Conservation (phyloP, 2,113 vertebrate species). For the Corythornis madagascariensis region DNA sequence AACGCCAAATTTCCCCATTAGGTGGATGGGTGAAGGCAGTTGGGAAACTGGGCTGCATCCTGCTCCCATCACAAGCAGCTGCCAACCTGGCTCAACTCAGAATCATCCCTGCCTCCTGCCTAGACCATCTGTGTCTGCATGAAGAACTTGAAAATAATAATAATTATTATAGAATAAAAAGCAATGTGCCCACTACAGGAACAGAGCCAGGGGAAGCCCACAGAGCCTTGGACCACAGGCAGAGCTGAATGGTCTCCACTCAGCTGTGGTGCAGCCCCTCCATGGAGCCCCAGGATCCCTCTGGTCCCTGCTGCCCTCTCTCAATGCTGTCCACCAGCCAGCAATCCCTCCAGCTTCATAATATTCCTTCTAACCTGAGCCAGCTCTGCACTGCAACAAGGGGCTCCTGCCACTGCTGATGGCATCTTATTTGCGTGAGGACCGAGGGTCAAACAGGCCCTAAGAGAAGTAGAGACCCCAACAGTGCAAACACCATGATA, state of each 20-base stretch:
- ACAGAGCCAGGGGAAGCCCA: neutral
- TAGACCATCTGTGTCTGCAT: accelerated
- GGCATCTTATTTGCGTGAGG: neutral
- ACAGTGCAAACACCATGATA: accelerated
- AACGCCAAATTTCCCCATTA: neutral
- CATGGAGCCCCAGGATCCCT: neutral
- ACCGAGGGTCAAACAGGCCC: neutral
- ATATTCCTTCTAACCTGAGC: neutral
- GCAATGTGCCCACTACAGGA: accelerated
- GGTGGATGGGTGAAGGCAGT: accelerated
- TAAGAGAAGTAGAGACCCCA: neutral
- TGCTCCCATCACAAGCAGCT: neutral
- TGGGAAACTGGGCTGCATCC: neutral
- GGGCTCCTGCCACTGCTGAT: accelerated
- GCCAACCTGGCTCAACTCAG: neutral
- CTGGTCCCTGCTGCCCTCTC: neutral
- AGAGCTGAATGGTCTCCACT: neutral
- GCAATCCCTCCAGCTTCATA: no score
- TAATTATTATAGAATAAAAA: neutral
- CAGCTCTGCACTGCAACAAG: accelerated
- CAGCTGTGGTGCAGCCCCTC: accelerated
- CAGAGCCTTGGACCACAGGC: accelerated
- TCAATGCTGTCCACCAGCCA: neutral
- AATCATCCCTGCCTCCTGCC: neutral
- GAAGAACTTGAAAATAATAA: neutral